Evolutionary conservation across 1,140 invertebrate species (phyloP), one percentile per base, ranked within the genome.

Genomic region (Araneus ventricosus): DNA sequence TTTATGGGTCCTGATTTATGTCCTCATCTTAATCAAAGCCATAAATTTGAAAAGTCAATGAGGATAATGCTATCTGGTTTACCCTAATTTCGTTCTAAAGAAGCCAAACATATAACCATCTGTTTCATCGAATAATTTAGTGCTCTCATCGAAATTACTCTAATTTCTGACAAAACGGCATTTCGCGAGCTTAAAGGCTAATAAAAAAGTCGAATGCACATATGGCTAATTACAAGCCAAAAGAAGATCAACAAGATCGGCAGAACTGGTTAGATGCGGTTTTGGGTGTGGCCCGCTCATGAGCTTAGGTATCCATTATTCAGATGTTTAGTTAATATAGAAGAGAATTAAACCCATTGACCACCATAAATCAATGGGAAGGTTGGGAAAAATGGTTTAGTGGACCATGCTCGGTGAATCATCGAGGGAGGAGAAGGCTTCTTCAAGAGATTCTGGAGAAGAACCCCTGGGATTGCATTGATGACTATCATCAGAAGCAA

Each of bases 271-370:
- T 75, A 20, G 70, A 75, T 75, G 30, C 17, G 30, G 70, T 75
- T 30, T 41, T n/a, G 85, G 85, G 85, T 87, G 85, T 87, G 85
- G 85, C 27, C 27, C 30, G 22, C n/a, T 34, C 17, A n/a, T 27
- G 24, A 27, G 45, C 22, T 37, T 27, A 22, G 37, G 27, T n/a
- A 37, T 87, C 27, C 37, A 87, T 87, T 87, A 87, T 87, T 59
- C 57, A 61, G 57, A 59, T 87, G 85, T 87, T 87, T 87, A 87
- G 85, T 61, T 87, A 87, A 87, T 61, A 61, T 45, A 17, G 59
- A 61, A 57, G 85, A 14, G 24, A 45, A 61, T 87, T 87, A 87
- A 61, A 87, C 85, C 41, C 30, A 61, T 84, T 45, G n/a, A 4
- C 1, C 30, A 24, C 57, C 34, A 87, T 87, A 87, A 87, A 87